These are phyloP conservation scores for Monochamus alternatus DNA, from an alignment of 2,888 invertebrate genomes.

Conservation along the genomic window DNA sequence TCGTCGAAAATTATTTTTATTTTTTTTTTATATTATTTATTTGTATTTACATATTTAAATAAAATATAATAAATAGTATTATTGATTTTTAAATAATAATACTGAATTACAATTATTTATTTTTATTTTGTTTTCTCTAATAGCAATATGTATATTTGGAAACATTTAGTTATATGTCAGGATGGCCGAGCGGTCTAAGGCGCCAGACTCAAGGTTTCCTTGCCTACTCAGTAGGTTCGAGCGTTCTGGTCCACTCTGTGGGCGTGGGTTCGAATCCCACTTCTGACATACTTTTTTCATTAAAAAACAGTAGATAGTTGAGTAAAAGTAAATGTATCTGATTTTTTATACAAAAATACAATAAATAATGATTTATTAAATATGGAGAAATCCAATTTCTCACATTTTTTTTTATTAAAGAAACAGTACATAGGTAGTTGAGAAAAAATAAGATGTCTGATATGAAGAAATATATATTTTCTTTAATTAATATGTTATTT, in stretches of 20 bases:
- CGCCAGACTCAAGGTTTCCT: slow-evolving; percentile 72
- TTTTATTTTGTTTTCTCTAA: neutral
- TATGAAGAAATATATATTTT: too few species aligned
- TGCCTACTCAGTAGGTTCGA: slow-evolving; percentile 50
- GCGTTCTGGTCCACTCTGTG: slow-evolving; percentile 71
- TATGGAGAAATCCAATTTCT: too few species aligned
- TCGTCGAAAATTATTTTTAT: slow-evolving; percentile 63
- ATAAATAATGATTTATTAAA: too few species aligned
- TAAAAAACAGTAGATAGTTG: too few species aligned
- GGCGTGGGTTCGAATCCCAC: slow-evolving; percentile 71
- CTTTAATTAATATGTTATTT: too few species aligned
- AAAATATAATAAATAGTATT: neutral
- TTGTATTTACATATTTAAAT: too few species aligned
- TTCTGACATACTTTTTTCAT: slow-evolving; percentile 62
- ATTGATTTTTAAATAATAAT: neutral
- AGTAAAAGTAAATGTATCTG: too few species aligned
- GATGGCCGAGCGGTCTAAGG: slow-evolving; percentile 94
- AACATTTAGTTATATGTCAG: slow-evolving; percentile 73
- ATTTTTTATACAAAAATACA: too few species aligned
- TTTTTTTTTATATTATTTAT: slow-evolving; percentile 1
- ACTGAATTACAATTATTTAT: neutral
- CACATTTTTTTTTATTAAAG: too few species aligned
- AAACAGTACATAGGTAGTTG: too few species aligned
- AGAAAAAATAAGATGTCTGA: too few species aligned
- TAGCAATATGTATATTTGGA: neutral